Percentiles rank a stretch among this genome's conserved stretches.
These are phyloP conservation scores for Cotesia vestalis DNA, from an alignment of 1,140 invertebrate genomes.

Conservation along the genomic window DNA sequence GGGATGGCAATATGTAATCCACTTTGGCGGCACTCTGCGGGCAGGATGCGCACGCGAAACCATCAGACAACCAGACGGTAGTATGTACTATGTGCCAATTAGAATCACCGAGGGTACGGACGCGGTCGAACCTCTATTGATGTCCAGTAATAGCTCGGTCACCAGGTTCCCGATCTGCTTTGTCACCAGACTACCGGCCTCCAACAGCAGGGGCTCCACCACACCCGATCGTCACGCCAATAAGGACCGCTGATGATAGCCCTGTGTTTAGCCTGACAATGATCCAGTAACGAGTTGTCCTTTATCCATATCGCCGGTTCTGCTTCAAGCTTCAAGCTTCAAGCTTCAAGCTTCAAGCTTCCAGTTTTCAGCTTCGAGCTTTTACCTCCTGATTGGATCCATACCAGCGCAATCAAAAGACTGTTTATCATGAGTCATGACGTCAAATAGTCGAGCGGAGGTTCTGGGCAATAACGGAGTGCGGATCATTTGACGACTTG, in stretches of 20 bases:
- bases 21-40: conserved; percentile 45
- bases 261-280: not conserved
- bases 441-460: not conserved
- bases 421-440: not conserved
- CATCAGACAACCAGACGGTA: conserved; percentile 38
- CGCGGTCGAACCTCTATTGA: conserved; percentile 32
- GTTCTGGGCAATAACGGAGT: conserved; percentile 18
- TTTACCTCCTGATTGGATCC: no score
- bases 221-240: not conserved
- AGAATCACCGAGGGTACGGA: conserved; percentile 22
- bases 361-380: no score
- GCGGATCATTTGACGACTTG: conserved; percentile 22
- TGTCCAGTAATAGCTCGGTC: conserved; percentile 35
- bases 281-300: not conserved
- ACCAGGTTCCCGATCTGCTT: conserved; percentile 10
- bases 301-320: no score
- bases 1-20: conserved; percentile 50
- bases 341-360: no score
- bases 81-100: conserved; percentile 46
- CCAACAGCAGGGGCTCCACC: not conserved
- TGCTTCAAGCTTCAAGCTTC: no score
- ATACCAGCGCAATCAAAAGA: no score
- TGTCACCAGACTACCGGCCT: conserved; percentile 4
- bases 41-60: conserved; percentile 19
- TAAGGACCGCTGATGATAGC: conserved; percentile 2